Evolutionary conservation across 2,797 vertebrate genomes (phyloP).

Genomic region (Alfaro cultratus): DNA sequence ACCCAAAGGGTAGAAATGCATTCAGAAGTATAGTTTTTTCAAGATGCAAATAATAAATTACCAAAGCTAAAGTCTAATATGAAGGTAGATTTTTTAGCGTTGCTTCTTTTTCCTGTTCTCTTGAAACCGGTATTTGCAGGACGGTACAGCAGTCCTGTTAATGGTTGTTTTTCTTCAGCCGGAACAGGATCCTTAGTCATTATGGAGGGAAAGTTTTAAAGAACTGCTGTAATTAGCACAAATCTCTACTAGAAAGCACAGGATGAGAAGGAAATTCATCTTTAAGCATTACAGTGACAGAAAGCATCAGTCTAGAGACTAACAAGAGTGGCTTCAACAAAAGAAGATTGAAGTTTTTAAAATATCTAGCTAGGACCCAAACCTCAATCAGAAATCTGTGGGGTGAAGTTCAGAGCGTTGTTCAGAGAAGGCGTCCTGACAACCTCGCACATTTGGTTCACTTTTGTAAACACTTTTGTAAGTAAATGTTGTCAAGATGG

Average conservation of each 20-base stretch:
- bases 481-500: background rate
- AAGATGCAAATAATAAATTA: background rate
- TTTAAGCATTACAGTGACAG: background rate
- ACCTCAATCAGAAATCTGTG: background rate
- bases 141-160: background rate
- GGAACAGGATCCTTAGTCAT: background rate
- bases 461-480: background rate
- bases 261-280: background rate
- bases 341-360: background rate
- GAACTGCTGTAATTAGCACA: background rate
- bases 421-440: background rate
- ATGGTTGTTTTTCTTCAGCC: background rate
- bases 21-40: background rate
- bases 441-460: background rate
- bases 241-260: background rate
- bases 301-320: background rate
- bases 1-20: background rate
- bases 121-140: background rate
- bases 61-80: background rate
- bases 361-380: background rate
- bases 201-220: background rate
- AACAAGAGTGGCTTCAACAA: background rate
- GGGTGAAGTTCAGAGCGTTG: background rate
- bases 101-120: background rate
- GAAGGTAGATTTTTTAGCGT: background rate